Evolutionary conservation across 1,140 invertebrate species (phyloP).

Genomic region (Calephelis nemesis): DNA sequence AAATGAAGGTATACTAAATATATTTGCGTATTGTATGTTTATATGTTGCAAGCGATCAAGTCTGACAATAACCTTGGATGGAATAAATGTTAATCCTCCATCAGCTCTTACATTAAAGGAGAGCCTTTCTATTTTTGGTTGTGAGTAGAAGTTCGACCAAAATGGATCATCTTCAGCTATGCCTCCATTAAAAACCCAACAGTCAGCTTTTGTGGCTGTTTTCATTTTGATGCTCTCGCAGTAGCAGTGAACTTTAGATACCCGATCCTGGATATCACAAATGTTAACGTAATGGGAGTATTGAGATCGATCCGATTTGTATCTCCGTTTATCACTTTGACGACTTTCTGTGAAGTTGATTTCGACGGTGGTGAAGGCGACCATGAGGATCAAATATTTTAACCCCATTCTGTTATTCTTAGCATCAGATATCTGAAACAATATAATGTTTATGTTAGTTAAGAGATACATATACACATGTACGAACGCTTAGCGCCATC

Average conservation of each 20-base stretch:
- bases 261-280: conserved; percentile 72
- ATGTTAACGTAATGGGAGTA: conserved; percentile 72
- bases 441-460: conserved; percentile 17
- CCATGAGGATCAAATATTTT: conserved; percentile 70
- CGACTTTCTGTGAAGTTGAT: conserved; percentile 70
- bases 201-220: conserved; percentile 77
- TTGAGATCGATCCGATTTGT: conserved; percentile 61
- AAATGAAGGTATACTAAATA: conserved; percentile 83
- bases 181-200: conserved; percentile 83
- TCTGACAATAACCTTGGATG: conserved; percentile 83
- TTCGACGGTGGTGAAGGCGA: conserved; percentile 64
- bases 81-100: conserved; percentile 84
- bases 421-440: conserved; percentile 65
- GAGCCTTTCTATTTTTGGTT: conserved; percentile 84
- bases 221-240: conserved; percentile 69
- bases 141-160: conserved; percentile 86
- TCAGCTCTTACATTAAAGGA: conserved; percentile 84
- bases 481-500: too few relatives aligned
- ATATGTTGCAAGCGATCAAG: conserved; percentile 83
- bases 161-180: conserved; percentile 82
- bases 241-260: conserved; percentile 75
- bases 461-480: too few relatives aligned
- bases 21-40: conserved; percentile 85
- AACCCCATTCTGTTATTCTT: conserved; percentile 59
- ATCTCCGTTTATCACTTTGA: conserved; percentile 68